Percentiles rank a stretch among this genome's conserved stretches.
Evolutionary conservation across 2,113 vertebrate genomes (phyloP).

Genomic region (Psilopogon haemacephalus): DNA sequence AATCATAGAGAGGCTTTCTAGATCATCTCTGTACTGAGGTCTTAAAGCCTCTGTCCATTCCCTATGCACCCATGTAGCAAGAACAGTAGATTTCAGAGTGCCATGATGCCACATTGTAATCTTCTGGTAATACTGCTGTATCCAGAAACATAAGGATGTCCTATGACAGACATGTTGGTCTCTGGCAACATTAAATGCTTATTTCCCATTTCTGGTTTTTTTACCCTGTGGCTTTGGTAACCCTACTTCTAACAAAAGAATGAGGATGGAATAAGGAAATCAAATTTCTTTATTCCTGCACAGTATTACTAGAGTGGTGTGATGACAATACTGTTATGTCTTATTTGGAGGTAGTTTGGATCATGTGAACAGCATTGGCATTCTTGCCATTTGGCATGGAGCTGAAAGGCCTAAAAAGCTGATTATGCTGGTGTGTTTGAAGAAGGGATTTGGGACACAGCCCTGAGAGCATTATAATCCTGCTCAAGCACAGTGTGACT

Average conservation of each 20-base stretch:
- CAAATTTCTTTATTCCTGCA: not conserved
- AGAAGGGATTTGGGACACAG: slow-evolving; percentile 13
- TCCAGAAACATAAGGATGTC: not conserved
- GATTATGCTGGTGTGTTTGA: slow-evolving; percentile 43
- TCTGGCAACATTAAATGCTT: not conserved
- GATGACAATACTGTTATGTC: not conserved
- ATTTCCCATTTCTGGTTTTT: not conserved
- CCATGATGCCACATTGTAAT: not conserved
- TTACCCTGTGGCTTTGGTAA: not conserved
- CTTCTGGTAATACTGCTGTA: not conserved
- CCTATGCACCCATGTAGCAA: not conserved
- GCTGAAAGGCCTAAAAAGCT: slow-evolving; percentile 46
- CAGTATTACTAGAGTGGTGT: not conserved
- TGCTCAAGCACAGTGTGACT: slow-evolving; percentile 23
- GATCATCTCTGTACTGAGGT: not conserved
- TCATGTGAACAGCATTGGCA: not conserved
- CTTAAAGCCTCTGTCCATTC: not conserved
- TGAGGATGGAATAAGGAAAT: not conserved
- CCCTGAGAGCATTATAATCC: slow-evolving; percentile 37
- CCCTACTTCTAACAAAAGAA: not conserved
- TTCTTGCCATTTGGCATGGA: slow-evolving; percentile 19
- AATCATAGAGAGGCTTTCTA: not conserved
- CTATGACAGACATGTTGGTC: not conserved
- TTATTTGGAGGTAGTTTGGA: not conserved
- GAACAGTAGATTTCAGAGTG: not conserved